These are phyloP conservation scores for Phyto melanocephala DNA, from an alignment of 2,888 invertebrate species.

Conservation along the genomic window DNA sequence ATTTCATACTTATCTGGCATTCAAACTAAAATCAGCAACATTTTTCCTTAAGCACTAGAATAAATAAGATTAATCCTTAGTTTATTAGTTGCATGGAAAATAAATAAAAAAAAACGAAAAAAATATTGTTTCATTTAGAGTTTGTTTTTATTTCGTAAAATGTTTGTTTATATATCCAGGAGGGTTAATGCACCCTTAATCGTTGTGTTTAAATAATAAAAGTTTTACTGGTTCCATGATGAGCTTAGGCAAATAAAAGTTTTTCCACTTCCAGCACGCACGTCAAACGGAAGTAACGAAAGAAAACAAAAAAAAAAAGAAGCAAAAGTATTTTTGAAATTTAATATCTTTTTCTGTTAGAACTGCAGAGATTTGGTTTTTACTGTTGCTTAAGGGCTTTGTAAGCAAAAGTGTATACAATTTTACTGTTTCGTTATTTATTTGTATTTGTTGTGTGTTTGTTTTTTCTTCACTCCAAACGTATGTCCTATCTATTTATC, in stretches of 20 bases:
- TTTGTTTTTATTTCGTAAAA: slow-evolving; percentile 44
- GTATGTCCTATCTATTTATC: background rate
- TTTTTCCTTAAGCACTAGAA: slow-evolving; percentile 15
- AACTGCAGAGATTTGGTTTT: slow-evolving; percentile 54
- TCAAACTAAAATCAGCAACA: slow-evolving; percentile 26
- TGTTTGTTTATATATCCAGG: slow-evolving; percentile 49
- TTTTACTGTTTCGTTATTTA: slow-evolving; percentile 39
- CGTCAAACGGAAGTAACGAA: slow-evolving; percentile 44
- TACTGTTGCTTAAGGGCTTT: slow-evolving; percentile 62
- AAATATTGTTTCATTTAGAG: slow-evolving; percentile 43
- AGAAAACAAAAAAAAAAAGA: background rate
- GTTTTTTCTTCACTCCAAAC: background rate
- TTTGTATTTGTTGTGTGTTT: background rate
- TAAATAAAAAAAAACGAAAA: background rate
- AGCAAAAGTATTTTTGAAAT: slow-evolving; percentile 68
- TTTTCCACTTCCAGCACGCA: slow-evolving; percentile 55
- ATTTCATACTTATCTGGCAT: background rate
- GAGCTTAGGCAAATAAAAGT: slow-evolving; percentile 29
- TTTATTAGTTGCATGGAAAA: slow-evolving; percentile 17
- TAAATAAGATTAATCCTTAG: slow-evolving; percentile 22
- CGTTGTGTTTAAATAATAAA: slow-evolving; percentile 73
- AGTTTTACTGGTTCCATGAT: slow-evolving; percentile 22
- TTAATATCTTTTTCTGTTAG: slow-evolving; percentile 70
- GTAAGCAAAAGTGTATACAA: slow-evolving; percentile 51
- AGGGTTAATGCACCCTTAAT: slow-evolving; percentile 71